These are phyloP conservation scores for Ischnus inquisitorius DNA, from an alignment of 2,888 invertebrate genomes.

Conservation along the genomic window DNA sequence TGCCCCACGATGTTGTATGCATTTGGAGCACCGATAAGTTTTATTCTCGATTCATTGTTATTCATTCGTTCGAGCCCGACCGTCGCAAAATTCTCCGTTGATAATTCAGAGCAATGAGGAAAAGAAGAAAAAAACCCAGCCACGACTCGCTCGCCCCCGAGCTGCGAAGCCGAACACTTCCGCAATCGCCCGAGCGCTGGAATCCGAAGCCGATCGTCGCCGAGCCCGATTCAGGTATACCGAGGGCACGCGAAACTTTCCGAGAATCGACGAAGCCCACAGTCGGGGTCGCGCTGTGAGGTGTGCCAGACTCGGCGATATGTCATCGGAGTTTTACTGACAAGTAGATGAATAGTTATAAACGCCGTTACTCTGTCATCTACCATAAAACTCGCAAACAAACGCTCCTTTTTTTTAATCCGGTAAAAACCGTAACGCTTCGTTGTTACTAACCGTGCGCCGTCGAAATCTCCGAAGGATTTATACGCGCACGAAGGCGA, in stretches of 20 bases:
- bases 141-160: not conserved
- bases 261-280: slow-evolving; percentile 23
- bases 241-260: not conserved
- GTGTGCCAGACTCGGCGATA: slow-evolving; percentile 50
- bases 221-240: slow-evolving; percentile 4
- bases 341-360: slow-evolving; percentile 43
- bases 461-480: slow-evolving; percentile 3
- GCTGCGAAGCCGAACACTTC: not conserved
- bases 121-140: not conserved
- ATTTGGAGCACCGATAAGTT: slow-evolving; percentile 25
- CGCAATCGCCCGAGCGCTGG: slow-evolving; percentile 15
- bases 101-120: no score
- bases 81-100: no score
- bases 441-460: not conserved
- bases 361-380: not conserved
- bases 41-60: no score
- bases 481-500: not conserved
- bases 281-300: slow-evolving; percentile 36
- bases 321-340: slow-evolving; percentile 66
- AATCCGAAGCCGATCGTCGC: not conserved
- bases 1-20: not conserved
- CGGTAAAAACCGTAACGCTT: not conserved
- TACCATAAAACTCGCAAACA: not conserved
- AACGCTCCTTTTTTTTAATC: not conserved
- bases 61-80: no score